Percentiles rank a stretch among this genome's conserved stretches.
Evolutionary conservation across 2,888 invertebrate species (phyloP).

Genomic region (Oscheius sp.): DNA sequence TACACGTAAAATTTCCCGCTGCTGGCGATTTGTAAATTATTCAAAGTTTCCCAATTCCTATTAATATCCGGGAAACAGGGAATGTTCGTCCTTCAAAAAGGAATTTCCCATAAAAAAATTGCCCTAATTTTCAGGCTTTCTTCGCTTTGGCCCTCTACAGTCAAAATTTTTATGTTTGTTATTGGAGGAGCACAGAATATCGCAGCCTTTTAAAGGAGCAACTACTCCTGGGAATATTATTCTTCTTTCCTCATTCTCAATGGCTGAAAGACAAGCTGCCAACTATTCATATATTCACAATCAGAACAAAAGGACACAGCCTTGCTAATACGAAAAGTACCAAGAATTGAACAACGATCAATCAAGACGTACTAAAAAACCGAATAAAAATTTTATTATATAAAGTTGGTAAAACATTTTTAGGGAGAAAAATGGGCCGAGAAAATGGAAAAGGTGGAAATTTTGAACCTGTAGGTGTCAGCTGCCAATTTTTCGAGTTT

Average conservation of each 20-base stretch:
- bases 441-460: too few species aligned
- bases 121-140: conserved; percentile 23
- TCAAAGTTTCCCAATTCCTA: too few species aligned
- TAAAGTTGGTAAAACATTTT: too few species aligned
- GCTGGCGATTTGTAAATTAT: too few species aligned
- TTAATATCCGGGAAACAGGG: neutral
- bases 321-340: neutral
- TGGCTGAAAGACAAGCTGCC: conserved; percentile 9
- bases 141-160: conserved; percentile 33
- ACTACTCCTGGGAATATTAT: conserved; percentile 2
- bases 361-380: too few species aligned
- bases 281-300: conserved; percentile 13
- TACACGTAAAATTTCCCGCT: too few species aligned
- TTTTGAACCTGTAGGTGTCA: too few species aligned
- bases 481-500: too few species aligned
- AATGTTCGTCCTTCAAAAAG: neutral
- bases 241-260: conserved; percentile 1
- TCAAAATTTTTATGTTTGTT: conserved; percentile 37
- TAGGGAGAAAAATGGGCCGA: too few species aligned
- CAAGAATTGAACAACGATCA: neutral
- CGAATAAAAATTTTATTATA: too few species aligned
- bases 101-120: neutral
- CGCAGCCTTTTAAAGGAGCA: conserved; percentile 26
- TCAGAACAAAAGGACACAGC: neutral
- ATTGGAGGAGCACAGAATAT: conserved; percentile 33